Evolutionary conservation across 2,113 vertebrate species (phyloP).

Genomic region (Verasper variegatus): DNA sequence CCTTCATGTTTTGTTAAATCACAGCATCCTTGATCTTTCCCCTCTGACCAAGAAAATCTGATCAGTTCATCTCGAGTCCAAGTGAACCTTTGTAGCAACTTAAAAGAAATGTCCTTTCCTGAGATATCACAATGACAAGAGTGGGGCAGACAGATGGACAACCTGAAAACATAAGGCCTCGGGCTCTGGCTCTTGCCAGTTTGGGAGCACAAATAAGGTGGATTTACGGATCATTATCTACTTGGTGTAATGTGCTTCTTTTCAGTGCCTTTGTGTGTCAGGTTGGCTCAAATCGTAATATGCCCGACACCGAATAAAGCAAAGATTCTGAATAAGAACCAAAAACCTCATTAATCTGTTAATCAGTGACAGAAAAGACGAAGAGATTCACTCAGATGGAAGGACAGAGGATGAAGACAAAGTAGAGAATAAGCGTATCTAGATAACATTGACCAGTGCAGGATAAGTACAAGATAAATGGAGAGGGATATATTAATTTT

Average conservation of each 20-base stretch:
- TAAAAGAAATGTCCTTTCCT: neutral
- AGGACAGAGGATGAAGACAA: slow-evolving; percentile 7
- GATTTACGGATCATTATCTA: slow-evolving; percentile 8
- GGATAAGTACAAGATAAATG: slow-evolving; percentile 37
- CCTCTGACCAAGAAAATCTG: neutral
- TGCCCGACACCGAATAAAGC: neutral
- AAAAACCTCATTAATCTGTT: slow-evolving; percentile 1
- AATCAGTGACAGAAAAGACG: neutral
- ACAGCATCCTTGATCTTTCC: neutral
- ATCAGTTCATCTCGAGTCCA: neutral
- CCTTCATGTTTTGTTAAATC: no score
- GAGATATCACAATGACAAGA: neutral
- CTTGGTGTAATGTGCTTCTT: slow-evolving; percentile 15
- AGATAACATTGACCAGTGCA: slow-evolving; percentile 44
- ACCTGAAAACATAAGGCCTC: neutral
- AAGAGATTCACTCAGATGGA: slow-evolving; percentile 35
- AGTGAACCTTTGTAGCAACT: neutral
- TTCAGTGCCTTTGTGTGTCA: neutral
- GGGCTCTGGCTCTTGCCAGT: neutral
- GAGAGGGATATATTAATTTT: slow-evolving; percentile 26
- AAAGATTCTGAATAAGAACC: neutral
- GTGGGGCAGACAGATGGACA: neutral
- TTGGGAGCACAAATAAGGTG: neutral
- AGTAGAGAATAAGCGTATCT: slow-evolving; percentile 8
- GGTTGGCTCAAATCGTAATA: neutral